Evolutionary conservation across 2,797 vertebrate species (phyloP).

Genomic region (Alcedo quadribrachys): DNA sequence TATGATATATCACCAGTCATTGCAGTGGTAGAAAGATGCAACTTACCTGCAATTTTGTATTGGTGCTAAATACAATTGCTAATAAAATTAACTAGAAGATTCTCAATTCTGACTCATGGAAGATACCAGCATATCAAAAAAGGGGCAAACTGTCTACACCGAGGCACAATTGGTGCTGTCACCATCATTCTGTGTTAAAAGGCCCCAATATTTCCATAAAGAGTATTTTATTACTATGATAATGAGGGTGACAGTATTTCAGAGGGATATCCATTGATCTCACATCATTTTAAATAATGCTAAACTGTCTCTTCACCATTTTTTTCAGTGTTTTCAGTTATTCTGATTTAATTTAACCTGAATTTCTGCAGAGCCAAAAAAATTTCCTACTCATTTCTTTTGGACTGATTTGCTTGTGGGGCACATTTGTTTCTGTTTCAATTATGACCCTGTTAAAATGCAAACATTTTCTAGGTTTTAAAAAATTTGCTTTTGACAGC

Average conservation of each 20-base stretch:
- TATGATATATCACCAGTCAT: not conserved
- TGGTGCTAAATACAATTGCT: not conserved
- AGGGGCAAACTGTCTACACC: not conserved
- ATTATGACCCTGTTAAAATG: not conserved
- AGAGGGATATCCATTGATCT: not conserved
- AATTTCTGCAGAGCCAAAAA: conserved; percentile 22
- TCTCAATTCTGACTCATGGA: not conserved
- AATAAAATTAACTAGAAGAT: not conserved
- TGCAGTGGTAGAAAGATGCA: not conserved
- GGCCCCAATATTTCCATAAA: not conserved
- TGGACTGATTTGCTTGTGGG: not conserved
- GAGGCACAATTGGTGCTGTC: not conserved
- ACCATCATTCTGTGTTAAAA: not conserved
- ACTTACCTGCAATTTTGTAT: not conserved
- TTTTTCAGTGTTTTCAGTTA: conserved; percentile 14
- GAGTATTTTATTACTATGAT: not conserved
- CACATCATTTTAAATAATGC: not conserved
- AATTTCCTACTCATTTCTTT: not conserved
- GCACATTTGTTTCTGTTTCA: conserved; percentile 34
- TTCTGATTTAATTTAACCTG: conserved; percentile 3
- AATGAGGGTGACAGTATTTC: not conserved
- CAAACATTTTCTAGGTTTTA: conserved; percentile 8
- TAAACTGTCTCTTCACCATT: not conserved
- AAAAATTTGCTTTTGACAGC: conserved; percentile 31
- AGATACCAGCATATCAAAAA: not conserved